Base-by-base conservation (phyloP, 1,140 invertebrate species). In the Euwallacea similis region DNA sequence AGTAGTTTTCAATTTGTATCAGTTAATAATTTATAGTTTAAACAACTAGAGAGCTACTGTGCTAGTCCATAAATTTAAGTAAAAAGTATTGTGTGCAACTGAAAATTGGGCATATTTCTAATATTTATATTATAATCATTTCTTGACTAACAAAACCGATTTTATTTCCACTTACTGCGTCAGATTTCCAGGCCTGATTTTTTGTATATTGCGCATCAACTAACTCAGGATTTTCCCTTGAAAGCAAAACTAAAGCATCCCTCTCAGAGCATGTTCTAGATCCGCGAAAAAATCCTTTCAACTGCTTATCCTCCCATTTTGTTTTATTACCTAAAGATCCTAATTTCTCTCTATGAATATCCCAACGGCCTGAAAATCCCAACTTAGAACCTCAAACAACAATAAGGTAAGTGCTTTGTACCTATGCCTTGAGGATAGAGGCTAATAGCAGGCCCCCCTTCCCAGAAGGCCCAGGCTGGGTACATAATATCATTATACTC, bases 131-230 rank as follows among this genome's bases (percentile, higher is more conserved):
- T 33, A 33, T 33, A 33, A 33, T 33, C 21, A 33, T 33, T 33
- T 33, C 4, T 4, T 2, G 4, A 33, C 21, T 33, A 33, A 33
- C 21, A 33, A 33, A 33, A 33, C 1, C 4, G 21, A 33, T 33
- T 33, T 33, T 33, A 33, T 33, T 1, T 33, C 42, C 42, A 70
- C 78, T 82, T 85, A 91, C 91, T 69, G 87, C 86, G 75, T 94
- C 88, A 42, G 96, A 98, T 82, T 95, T 97, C 96, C 96, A 99
- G 0, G 96, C 96, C 85, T 99, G 97, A 85, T 99, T 99, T 83
- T 97, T 98, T 0, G 97, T 98, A 81, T 98, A 98, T 72, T 93
- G 87, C 7, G 96, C 97, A 86, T 98, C 93, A 15, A 95, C 90
- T 50, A 98, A 79, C 2, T 94, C 84, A 11, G 94, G 90, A 54